Conservation (phyloP, 2,113 vertebrate genomes). For the Redunca redunca region DNA sequence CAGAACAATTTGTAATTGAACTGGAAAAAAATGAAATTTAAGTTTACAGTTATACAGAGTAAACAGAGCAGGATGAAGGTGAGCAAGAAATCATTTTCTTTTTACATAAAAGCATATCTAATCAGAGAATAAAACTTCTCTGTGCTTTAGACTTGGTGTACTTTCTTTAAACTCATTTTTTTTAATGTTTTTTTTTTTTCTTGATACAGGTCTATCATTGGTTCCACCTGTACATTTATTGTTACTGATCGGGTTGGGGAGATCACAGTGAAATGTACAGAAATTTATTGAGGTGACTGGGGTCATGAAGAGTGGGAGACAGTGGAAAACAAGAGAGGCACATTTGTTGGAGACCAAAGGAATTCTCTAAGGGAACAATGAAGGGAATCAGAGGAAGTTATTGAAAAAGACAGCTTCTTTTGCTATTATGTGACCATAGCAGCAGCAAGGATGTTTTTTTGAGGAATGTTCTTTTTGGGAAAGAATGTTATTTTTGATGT, state of each 20-base stretch:
- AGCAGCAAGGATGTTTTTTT: neutral
- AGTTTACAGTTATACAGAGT: neutral
- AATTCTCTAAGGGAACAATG: neutral
- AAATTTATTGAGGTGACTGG: neutral
- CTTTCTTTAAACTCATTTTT: slow-evolving; percentile 10
- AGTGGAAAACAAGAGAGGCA: neutral
- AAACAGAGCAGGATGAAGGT: neutral
- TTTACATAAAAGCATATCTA: slow-evolving; percentile 6
- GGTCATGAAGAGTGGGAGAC: neutral
- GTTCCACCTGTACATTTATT: neutral
- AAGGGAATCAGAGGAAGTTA: neutral
- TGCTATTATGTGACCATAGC: neutral
- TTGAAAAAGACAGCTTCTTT: slow-evolving; percentile 27
- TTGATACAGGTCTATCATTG: neutral
- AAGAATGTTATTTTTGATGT: neutral
- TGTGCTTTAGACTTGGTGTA: neutral
- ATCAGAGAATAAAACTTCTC: neutral
- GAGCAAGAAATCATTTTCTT: slow-evolving; percentile 3
- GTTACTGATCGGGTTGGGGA: neutral
- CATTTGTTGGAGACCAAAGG: neutral
- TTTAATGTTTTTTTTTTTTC: neutral
- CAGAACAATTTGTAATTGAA: neutral
- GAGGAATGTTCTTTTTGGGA: neutral
- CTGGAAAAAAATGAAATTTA: neutral
- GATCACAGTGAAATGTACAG: neutral